Evolutionary conservation across 2,113 vertebrate genomes (phyloP), one percentile per base, ranked within the genome.

Genomic region (Arenaria interpres): DNA sequence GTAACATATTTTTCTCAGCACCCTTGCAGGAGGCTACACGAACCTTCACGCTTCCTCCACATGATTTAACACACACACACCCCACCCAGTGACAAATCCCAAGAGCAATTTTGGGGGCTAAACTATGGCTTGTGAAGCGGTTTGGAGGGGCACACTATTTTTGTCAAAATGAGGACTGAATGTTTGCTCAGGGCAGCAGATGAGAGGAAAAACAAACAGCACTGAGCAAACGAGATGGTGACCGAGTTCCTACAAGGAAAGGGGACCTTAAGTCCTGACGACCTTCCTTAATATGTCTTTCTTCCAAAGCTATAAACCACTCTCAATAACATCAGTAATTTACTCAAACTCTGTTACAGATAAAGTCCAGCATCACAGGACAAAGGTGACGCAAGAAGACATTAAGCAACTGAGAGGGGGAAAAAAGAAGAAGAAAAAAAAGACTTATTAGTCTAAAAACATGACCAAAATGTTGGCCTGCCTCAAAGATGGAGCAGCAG

Each of bases 21-120:
- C 69, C 60, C 19, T 41, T 14, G 17, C n/a, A n/a, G 2, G 4
- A 33, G 17, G 5, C 3, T 7, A 6, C 27, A 4, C 3, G 17
- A 50, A 67, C 35, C 25, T 54, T 46, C 28, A 5, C 1, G 22
- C n/a, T 81, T 33, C 16, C 45, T 39, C 57, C 22, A 23, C 8
- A 2, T 2, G 5, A 41, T 60, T 84, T 33, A 72, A 69, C 56
- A 14, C 32, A 12, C 7, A 12, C 56, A 22, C 19, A 9, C 14
- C 1, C 14, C 5, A 1, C 2, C 9, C 28, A 3, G 12, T 3
- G 22, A 62, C 0, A 2, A 71, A 83, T 9, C n/a, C 60, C 8
- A 24, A 64, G n/a, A 57, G 24, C 6, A 12, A 43, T 30, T 69
- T 1, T 7, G 25, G 46, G n/a, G 16, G 32, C 10, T 22, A 9